Conservation (phyloP, 2,113 vertebrate species). For the Chitala chitala region DNA sequence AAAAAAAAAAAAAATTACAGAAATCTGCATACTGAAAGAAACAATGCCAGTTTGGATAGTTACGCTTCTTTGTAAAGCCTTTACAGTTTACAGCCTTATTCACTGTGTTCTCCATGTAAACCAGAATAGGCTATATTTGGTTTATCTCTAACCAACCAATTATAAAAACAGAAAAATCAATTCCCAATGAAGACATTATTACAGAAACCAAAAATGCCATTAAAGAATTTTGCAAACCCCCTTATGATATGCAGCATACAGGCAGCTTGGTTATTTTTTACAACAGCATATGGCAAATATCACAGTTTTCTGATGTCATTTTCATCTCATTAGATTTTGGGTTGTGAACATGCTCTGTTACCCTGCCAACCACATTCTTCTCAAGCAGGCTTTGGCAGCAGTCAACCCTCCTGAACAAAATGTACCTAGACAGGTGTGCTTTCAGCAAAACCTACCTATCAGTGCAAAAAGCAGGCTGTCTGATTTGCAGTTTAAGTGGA, state of each 20-base stretch:
- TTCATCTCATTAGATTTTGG: background rate
- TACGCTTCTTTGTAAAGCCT: background rate
- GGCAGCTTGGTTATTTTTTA: background rate
- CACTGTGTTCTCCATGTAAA: background rate
- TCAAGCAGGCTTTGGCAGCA: conserved; percentile 4
- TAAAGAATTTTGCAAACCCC: background rate
- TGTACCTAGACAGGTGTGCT: background rate
- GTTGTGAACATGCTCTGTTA: background rate
- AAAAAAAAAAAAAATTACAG: background rate
- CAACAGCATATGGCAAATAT: background rate
- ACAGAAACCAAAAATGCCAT: conserved; percentile 3
- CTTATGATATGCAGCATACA: background rate
- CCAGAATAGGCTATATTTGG: background rate
- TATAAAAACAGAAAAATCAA: background rate
- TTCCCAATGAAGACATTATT: background rate
- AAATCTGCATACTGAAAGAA: background rate
- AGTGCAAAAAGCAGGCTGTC: background rate
- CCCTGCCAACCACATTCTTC: conserved; percentile 13
- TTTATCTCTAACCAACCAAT: background rate
- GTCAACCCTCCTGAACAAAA: background rate
- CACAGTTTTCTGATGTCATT: background rate
- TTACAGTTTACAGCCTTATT: background rate
- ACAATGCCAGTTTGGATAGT: background rate
- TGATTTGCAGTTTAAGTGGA: background rate
- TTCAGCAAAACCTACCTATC: background rate